Evolutionary conservation across 2,888 invertebrate genomes (phyloP).

Genomic region (Zygogramma bicolorata): DNA sequence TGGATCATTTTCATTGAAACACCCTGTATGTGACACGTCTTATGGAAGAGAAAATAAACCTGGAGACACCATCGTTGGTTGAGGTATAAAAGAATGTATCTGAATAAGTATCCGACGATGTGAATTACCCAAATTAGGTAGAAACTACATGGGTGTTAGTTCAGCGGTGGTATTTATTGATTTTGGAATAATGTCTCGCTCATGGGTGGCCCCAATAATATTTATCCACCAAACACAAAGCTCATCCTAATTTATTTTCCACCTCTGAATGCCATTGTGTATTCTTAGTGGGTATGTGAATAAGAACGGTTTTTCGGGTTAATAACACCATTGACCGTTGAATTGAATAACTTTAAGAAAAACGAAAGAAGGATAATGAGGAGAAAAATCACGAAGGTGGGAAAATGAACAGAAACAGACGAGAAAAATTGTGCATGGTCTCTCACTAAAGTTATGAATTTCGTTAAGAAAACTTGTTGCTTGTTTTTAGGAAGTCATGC

Average conservation of each 20-base stretch:
- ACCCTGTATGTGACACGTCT: neutral
- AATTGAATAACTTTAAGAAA: neutral
- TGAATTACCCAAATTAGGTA: neutral
- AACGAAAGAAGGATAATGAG: neutral
- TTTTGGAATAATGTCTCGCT: neutral
- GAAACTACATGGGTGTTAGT: neutral
- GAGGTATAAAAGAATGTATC: neutral
- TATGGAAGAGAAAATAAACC: neutral
- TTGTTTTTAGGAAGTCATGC: too few relatives aligned
- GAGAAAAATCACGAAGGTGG: too few relatives aligned
- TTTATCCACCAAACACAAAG: neutral
- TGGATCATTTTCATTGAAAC: too few relatives aligned
- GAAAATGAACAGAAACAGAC: too few relatives aligned
- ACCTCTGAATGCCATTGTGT: neutral
- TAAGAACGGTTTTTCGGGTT: neutral
- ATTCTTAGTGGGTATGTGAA: neutral
- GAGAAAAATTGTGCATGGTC: too few relatives aligned
- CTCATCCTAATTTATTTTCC: neutral
- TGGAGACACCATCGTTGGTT: neutral
- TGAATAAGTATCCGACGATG: neutral
- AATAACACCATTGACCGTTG: neutral
- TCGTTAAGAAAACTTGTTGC: too few relatives aligned
- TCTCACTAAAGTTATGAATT: too few relatives aligned
- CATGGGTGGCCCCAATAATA: conserved; percentile 2
- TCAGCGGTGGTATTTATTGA: conserved; percentile 2